Base-by-base conservation (phyloP, 2,888 invertebrate species). In the Biston stratarius region DNA sequence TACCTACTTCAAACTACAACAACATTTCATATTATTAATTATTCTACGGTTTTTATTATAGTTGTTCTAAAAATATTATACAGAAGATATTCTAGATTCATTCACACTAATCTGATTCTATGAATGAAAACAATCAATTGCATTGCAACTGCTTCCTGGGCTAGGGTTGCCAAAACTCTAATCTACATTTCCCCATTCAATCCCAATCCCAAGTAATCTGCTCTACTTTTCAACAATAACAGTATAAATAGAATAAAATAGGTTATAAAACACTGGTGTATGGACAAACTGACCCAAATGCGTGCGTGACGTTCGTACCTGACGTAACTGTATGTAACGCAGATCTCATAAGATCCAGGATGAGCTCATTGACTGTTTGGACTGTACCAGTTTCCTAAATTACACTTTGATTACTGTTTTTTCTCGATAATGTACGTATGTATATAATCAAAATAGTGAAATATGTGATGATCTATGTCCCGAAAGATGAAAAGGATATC, bases 251-350 rank as follows among this genome's bases (percentile, higher is more conserved):
- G 85, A 84, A 78, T 79, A 85, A 88, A 89, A 87, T 88, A 84
- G 85, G 87, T 84, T 87, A 84, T 91, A 88, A 86, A 88, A 86
- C 83, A 84, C 81, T 82, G 79, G 80, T 83, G 84, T 86, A 88
- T 85, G 86, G 86, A 85, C 86, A 85, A 83, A 80, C 83, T 91
- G 92, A 92, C 91, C 92, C 83, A 88, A 90, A 91, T 91, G 85
- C 77, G 75, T 70, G 78, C 77, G 82, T 92, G 92, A 92, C 92
- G 92, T 83, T 77, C 76, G 80, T 75, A 77, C 76, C 81, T 89
- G 88, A 92, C 88, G 91, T 91, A 87, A 91, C 76, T 73, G 74
- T 73, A 79, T 82, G 83, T 83, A 83, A 87, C 78, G 71, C 75
- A 76, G 73, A 72, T 70, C 75, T 70, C 40, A 67, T 70, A 67